These are phyloP conservation scores for Lytechinus pictus DNA, from an alignment of 35 echinoderm and acorn worm genomes.

Conservation along the genomic window DNA sequence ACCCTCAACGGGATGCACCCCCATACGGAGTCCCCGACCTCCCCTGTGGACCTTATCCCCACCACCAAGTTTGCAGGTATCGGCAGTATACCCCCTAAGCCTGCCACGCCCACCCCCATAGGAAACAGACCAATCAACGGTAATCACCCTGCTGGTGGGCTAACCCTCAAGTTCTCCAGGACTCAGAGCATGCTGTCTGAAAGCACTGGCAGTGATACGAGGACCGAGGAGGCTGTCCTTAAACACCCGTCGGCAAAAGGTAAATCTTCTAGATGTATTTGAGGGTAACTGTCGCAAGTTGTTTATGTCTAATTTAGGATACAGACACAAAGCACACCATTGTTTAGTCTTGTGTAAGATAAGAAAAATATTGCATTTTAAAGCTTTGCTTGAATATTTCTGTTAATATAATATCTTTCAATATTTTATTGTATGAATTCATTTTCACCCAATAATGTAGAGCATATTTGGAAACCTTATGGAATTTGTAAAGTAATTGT, in stretches of 20 bases:
- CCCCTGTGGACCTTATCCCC: constrained; percentile 1
- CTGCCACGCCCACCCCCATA: neutral
- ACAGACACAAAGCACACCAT: too few relatives aligned
- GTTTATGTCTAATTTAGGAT: too few relatives aligned
- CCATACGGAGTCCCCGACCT: neutral
- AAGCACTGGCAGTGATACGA: constrained; percentile 63
- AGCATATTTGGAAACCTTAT: too few relatives aligned
- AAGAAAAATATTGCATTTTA: too few relatives aligned
- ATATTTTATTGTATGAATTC: too few relatives aligned
- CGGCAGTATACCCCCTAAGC: neutral
- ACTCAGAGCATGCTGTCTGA: constrained; percentile 86
- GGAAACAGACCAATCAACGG: neutral
- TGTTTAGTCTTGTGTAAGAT: too few relatives aligned
- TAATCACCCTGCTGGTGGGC: neutral
- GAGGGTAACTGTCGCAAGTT: too few relatives aligned
- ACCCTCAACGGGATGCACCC: constrained; percentile 30
- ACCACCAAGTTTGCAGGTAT: neutral
- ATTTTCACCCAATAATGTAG: too few relatives aligned
- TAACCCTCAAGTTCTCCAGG: constrained; percentile 54
- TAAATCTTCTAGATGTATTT: constrained; percentile 8
- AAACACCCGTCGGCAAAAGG: constrained; percentile 80
- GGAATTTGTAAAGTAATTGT: too few relatives aligned
- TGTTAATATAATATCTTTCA: too few relatives aligned
- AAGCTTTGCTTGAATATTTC: too few relatives aligned
- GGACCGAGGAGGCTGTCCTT: constrained; percentile 75